Evolutionary conservation across 2,113 vertebrate species (phyloP).

Genomic region (Odobenus rosmarus): DNA sequence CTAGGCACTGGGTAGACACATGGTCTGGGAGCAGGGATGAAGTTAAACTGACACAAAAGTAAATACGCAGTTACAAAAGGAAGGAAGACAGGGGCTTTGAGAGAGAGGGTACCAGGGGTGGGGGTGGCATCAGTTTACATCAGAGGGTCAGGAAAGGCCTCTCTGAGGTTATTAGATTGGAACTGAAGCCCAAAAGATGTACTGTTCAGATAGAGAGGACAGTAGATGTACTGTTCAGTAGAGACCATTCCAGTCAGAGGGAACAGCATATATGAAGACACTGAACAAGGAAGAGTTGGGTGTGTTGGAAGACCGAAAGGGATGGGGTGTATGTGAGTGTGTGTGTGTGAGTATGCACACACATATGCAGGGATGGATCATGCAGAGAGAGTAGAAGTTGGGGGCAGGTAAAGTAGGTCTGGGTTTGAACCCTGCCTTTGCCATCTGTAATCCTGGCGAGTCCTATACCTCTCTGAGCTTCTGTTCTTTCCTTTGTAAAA

Average conservation of each 20-base stretch:
- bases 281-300: not conserved
- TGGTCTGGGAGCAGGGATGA: not conserved
- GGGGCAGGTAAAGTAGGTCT: not conserved
- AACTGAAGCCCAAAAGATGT: not conserved
- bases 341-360: too few relatives aligned
- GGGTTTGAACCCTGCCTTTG: not conserved
- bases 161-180: not conserved
- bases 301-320: not conserved
- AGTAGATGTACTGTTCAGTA: not conserved
- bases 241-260: not conserved
- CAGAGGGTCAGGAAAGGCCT: not conserved
- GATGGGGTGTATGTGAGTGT: too few relatives aligned
- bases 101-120: not conserved
- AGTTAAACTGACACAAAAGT: not conserved
- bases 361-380: too few relatives aligned
- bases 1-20: not conserved
- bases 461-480: not conserved
- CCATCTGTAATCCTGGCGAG: not conserved
- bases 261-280: not conserved
- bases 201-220: not conserved
- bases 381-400: not conserved
- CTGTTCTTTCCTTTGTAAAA: not conserved
- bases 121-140: not conserved
- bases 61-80: not conserved
- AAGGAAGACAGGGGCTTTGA: not conserved